phyloP scores from a whole-genome alignment of 1,140 invertebrate species.

The Choristoneura fumiferana region DNA sequence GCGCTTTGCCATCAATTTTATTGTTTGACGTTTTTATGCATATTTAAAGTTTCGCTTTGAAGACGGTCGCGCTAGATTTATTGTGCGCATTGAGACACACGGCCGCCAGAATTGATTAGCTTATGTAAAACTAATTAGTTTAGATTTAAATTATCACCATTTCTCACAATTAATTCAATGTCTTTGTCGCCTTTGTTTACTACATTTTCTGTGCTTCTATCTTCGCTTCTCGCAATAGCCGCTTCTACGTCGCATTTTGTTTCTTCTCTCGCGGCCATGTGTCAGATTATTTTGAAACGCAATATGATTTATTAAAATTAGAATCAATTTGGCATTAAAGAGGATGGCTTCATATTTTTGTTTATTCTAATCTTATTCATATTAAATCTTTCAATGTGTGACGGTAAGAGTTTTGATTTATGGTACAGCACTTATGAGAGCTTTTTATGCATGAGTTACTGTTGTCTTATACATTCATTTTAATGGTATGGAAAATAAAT shows the following conservation, averaged over 20 bases:
- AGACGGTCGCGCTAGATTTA: constrained; percentile 62
- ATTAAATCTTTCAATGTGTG: constrained; percentile 40
- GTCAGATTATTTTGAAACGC: constrained; percentile 35
- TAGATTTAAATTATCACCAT: constrained; percentile 4
- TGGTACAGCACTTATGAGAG: constrained; percentile 1
- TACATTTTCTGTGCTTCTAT: background rate
- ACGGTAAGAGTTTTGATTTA: constrained; percentile 47
- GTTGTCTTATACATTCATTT: background rate
- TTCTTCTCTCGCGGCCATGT: constrained; percentile 21
- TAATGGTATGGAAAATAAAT: background rate
- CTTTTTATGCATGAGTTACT: constrained; percentile 17
- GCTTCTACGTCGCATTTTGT: background rate
- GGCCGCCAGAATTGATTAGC: constrained; percentile 21
- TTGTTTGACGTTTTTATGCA: constrained; percentile 73
- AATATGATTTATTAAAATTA: constrained; percentile 54
- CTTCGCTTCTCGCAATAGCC: background rate
- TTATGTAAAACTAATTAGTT: constrained; percentile 4
- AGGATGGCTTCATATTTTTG: constrained; percentile 52
- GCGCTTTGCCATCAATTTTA: constrained; percentile 60
- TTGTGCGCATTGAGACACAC: constrained; percentile 45
- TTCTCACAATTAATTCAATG: background rate
- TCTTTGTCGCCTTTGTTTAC: constrained; percentile 3
- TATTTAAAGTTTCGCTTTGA: constrained; percentile 75
- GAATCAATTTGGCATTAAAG: constrained; percentile 52
- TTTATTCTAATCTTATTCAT: constrained; percentile 53